phyloP scores from a whole-genome alignment of 2,113 vertebrate species.

The Eulemur macaco region DNA sequence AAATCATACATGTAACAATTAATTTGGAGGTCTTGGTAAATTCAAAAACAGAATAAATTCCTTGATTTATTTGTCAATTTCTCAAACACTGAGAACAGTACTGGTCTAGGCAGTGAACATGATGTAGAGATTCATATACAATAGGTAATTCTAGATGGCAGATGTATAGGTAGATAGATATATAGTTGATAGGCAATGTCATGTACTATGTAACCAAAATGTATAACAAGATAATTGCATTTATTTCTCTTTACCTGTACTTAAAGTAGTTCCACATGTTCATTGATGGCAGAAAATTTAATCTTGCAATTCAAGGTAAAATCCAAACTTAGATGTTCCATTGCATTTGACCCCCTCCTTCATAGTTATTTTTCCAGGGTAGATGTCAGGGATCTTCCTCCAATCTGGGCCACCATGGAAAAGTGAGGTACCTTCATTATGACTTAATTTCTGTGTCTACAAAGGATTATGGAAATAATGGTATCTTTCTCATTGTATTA shows the following conservation, averaged over 20 bases:
- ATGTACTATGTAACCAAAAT: background rate
- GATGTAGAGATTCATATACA: background rate
- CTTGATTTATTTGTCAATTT: background rate
- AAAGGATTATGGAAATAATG: background rate
- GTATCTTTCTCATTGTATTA: background rate
- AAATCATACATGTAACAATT: background rate
- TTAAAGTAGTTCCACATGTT: background rate
- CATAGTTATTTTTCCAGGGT: background rate
- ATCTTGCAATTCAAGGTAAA: background rate
- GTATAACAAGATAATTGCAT: background rate
- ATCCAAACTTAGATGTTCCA: background rate
- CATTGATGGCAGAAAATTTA: background rate
- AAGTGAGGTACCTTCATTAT: background rate
- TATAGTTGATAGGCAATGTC: background rate
- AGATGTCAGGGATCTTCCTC: background rate
- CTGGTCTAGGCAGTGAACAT: background rate
- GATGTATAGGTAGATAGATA: no score
- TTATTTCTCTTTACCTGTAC: background rate
- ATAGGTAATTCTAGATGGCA: background rate
- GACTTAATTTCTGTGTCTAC: background rate
- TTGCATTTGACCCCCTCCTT: no score
- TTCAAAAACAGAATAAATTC: background rate
- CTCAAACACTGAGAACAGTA: background rate
- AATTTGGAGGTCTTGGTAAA: background rate
- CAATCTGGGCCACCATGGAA: no score